Conservation (phyloP, 2,888 invertebrate species). For the Choreutis nemorana region DNA sequence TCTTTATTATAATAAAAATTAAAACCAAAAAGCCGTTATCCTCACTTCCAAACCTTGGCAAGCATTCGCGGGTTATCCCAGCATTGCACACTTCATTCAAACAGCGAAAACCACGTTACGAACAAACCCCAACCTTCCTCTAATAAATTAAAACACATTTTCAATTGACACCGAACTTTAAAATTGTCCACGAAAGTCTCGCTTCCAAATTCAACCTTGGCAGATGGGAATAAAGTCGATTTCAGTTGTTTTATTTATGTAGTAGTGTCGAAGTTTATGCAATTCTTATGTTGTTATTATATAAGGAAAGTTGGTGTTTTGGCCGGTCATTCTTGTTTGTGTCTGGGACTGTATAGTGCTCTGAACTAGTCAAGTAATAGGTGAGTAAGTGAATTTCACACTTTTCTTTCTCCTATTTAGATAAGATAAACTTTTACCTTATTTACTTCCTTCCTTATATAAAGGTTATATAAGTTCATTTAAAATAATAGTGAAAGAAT, state of each 20-base stretch:
- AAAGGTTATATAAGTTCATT: too few species aligned
- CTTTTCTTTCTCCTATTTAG: too few species aligned
- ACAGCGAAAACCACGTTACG: too few species aligned
- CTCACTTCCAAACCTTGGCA: slow-evolving; percentile 20
- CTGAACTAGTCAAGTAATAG: slow-evolving; percentile 11
- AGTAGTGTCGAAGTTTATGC: slow-evolving; percentile 45
- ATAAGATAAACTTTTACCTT: too few species aligned
- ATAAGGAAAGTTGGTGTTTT: slow-evolving; percentile 46
- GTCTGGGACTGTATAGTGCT: slow-evolving; percentile 43
- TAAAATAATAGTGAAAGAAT: too few species aligned
- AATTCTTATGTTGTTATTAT: slow-evolving; percentile 64
- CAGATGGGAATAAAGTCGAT: slow-evolving; percentile 1
- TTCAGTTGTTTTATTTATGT: slow-evolving; percentile 6
- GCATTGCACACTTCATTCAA: slow-evolving; percentile 50
- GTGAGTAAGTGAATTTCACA: background rate
- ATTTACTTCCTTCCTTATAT: too few species aligned
- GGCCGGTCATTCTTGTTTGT: slow-evolving; percentile 38
- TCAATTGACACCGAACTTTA: slow-evolving; percentile 14
- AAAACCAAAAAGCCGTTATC: slow-evolving; percentile 20
- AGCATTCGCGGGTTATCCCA: slow-evolving; percentile 51
- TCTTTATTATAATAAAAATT: slow-evolving; percentile 1
- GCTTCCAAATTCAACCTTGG: background rate
- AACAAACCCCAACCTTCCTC: slow-evolving; percentile 13
- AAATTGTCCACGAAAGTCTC: background rate
- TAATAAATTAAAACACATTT: slow-evolving; percentile 9